Evolutionary conservation across 2,113 vertebrate species (phyloP).

Genomic region (Microtus montanus): DNA sequence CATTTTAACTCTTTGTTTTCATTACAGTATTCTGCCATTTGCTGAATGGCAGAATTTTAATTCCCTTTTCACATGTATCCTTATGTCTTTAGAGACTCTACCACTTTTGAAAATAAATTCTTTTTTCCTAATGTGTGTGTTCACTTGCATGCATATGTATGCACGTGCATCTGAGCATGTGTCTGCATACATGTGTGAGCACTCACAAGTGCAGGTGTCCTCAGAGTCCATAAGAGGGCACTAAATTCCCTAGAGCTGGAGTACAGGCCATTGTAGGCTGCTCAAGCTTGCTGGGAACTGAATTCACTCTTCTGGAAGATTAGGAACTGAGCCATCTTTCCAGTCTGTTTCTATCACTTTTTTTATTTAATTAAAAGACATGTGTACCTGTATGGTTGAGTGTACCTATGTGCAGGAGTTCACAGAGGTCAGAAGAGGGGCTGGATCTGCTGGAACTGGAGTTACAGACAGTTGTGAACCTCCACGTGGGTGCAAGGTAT

Average conservation of each 20-base stretch:
- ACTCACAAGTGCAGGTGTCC: background rate
- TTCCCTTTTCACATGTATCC: slow-evolving; percentile 15
- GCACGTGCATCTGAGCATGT: too few species aligned
- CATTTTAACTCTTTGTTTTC: slow-evolving; percentile 37
- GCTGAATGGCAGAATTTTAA: background rate
- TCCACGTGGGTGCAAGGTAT: background rate
- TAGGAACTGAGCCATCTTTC: background rate
- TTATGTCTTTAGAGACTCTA: slow-evolving; percentile 47
- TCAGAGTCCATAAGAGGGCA: background rate
- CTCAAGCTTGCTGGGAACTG: background rate
- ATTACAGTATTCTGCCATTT: slow-evolving; percentile 17
- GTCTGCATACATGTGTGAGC: background rate
- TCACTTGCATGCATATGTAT: background rate
- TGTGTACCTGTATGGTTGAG: background rate
- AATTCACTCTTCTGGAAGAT: background rate
- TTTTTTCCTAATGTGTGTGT: background rate
- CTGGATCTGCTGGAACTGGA: background rate
- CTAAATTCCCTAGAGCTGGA: background rate
- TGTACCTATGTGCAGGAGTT: background rate
- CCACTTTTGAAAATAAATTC: background rate
- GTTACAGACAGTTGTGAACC: background rate
- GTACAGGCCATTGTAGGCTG: background rate
- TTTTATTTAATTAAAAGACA: background rate
- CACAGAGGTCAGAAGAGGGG: too few species aligned
- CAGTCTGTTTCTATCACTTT: background rate